These are phyloP conservation scores for Microcebus tavaratra DNA, from an alignment of 2,113 vertebrate species.

Conservation along the genomic window DNA sequence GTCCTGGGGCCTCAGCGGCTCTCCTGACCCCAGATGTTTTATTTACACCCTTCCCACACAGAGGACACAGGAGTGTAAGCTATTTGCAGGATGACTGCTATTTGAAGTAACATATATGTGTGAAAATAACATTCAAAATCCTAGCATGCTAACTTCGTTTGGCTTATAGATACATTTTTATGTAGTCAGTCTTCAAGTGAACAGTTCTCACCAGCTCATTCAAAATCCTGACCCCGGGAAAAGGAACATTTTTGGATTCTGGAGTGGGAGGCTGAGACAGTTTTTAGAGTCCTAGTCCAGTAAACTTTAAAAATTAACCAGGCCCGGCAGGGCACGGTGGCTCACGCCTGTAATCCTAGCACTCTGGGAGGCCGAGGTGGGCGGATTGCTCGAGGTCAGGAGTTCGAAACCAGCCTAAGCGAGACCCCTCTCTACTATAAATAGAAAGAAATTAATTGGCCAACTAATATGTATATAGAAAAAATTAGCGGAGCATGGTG, in stretches of 20 bases:
- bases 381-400: no score
- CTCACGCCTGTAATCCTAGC: no score
- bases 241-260: neutral
- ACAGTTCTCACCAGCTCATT: neutral
- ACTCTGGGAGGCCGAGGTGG: no score
- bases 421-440: no score
- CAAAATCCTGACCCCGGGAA: neutral
- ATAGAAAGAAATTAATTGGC: no score
- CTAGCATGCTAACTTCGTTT: neutral
- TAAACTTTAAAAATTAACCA: neutral
- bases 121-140: neutral
- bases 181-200: neutral
- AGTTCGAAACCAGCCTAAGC: no score
- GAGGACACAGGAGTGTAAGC: neutral
- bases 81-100: neutral
- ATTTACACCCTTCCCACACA: neutral
- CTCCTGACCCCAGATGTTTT: neutral
- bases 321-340: no score
- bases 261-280: neutral
- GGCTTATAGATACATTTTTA: neutral
- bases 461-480: no score
- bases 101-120: neutral
- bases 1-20: neutral
- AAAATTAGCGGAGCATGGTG: no score
- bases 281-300: neutral